Conservation (phyloP, 2,888 invertebrate genomes). For the Pyrocoelia pectoralis region DNA sequence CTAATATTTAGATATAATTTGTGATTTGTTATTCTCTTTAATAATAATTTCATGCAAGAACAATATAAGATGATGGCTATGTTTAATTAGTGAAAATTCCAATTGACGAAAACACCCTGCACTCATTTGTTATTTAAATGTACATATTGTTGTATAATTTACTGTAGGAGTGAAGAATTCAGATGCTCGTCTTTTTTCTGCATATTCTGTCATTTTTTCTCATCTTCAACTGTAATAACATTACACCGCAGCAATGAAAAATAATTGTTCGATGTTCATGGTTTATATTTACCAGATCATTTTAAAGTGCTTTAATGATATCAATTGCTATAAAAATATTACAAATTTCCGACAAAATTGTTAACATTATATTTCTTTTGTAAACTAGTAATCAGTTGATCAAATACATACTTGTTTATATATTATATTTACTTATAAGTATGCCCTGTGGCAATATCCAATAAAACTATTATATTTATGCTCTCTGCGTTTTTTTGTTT, state of each 20-base stretch:
- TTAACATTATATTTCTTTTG: conserved; percentile 20
- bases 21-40: background rate
- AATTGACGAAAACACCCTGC: conserved; percentile 26
- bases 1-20: conserved; percentile 19
- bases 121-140: conserved; percentile 28
- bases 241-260: conserved; percentile 35
- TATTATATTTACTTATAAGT: conserved; percentile 41
- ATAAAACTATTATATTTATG: conserved; percentile 38
- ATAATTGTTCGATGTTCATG: conserved; percentile 38
- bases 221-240: conserved; percentile 31
- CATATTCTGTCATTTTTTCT: conserved; percentile 40
- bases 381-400: conserved; percentile 40
- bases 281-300: conserved; percentile 40
- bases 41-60: conserved; percentile 1
- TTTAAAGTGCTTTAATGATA: conserved; percentile 13
- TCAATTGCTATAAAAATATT: conserved; percentile 3
- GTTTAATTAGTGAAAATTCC: background rate
- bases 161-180: conserved; percentile 34
- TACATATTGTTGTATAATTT: conserved; percentile 28
- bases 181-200: conserved; percentile 38
- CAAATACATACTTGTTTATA: conserved; percentile 42
- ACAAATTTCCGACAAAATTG: conserved; percentile 27
- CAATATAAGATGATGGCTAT: background rate
- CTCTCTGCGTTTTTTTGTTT: conserved; percentile 12
- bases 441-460: conserved; percentile 44